Base-by-base conservation (phyloP, 92 coral and sea anemone genomes). In the Bergia sp. region DNA sequence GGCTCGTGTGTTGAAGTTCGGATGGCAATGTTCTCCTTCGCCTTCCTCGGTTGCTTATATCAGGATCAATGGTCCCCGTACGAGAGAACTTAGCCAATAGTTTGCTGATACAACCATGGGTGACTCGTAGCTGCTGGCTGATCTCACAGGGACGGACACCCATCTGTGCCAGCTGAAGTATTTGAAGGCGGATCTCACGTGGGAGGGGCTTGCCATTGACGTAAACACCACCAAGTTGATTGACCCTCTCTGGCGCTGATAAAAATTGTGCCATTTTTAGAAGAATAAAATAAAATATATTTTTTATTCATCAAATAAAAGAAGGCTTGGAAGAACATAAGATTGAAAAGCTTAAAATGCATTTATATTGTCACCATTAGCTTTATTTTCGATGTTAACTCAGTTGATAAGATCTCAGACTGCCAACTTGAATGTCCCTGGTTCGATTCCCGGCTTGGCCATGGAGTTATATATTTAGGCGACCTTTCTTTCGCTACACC, bases 61-160 rank as follows among this genome's bases (percentile, higher is more conserved):
- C 74, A 7, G 74, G 74, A 18, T 69, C 74, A 37, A 69, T 69
- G 29, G 37, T 69, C 6, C 74, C 74, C 37, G 74, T 69, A 69
- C 74, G 74, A 37, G 74, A 69, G 13, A 69, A 69, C 74, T 69
- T 69, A 7, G 74, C 74, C 74, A 69, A 37, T 36, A 69, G 38
- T 69, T 69, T 69, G 38, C 74, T 69, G 38, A 69, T 69, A 69
- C 74, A 69, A 37, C 74, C 74, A 37, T 69, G 74, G n/a, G 74
- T 69, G 11, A 69, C 74, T n/a, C 74, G 74, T 7, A 69, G 29
- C 74, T 69, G 74, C 38, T 69, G 74, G 38, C 74, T 69, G 7
- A 69, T 69, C 38, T 69, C 74, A 69, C 74, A 69, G 1, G 74
- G 38, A n/a, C 73, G 29, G 37, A 67, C 73, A 21, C 73, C 73